Conservation (phyloP, 2,888 invertebrate species). For the Ichneumoninae sp. region DNA sequence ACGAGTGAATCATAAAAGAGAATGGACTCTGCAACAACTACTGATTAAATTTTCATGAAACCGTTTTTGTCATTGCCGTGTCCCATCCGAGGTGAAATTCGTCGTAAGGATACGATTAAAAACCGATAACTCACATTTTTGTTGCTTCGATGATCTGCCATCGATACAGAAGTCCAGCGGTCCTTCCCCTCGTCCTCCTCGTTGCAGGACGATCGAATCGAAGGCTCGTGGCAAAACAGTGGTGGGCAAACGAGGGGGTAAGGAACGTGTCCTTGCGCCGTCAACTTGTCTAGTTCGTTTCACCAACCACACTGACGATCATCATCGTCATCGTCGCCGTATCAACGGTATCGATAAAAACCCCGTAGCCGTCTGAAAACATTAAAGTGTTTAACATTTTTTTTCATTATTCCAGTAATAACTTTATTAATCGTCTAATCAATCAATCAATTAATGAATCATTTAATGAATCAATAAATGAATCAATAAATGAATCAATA, state of each 20-base stretch:
- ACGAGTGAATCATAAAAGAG: too few species aligned
- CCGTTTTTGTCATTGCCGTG: neutral
- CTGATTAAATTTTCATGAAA: neutral
- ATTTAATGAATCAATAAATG: too few species aligned
- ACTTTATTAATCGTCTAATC: too few species aligned
- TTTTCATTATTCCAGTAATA: neutral
- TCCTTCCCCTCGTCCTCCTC: constrained; percentile 58
- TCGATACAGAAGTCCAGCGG: constrained; percentile 76
- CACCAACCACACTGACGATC: constrained; percentile 72
- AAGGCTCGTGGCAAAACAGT: constrained; percentile 42
- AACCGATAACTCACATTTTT: constrained; percentile 82
- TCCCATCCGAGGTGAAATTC: neutral
- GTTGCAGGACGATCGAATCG: constrained; percentile 35
- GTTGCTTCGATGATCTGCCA: constrained; percentile 83
- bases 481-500: too few species aligned
- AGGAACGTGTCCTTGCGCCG: constrained; percentile 36
- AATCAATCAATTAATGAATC: too few species aligned
- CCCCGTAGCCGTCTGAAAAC: constrained; percentile 35
- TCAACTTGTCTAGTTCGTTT: constrained; percentile 62
- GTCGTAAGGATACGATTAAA: neutral
- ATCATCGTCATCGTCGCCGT: constrained; percentile 57
- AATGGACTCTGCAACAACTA: neutral
- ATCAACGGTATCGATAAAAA: constrained; percentile 19
- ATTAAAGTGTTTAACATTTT: neutral
- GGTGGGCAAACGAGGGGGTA: constrained; percentile 13